Percentiles rank a stretch among this genome's conserved stretches.
phyloP scores from a whole-genome alignment of 2,888 invertebrate genomes.

The Chrysolina americana region DNA sequence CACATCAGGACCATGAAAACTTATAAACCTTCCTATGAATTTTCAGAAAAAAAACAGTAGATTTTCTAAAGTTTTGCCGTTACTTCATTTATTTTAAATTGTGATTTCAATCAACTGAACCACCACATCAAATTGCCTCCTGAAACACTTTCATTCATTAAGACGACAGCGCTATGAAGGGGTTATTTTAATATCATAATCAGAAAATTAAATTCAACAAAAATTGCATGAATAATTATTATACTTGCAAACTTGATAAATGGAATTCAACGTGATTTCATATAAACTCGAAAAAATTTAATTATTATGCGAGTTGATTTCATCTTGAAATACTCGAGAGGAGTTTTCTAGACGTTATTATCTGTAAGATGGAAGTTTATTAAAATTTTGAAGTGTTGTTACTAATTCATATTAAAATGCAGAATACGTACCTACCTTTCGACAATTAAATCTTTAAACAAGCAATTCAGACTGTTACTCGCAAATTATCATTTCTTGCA shows the following conservation, averaged over 20 bases:
- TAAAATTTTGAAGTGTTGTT: slow-evolving; percentile 38
- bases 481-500: neutral
- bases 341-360: slow-evolving; percentile 37
- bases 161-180: too few species aligned
- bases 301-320: slow-evolving; percentile 41
- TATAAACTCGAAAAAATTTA: slow-evolving; percentile 43
- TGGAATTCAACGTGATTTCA: slow-evolving; percentile 28
- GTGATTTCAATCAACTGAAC: too few species aligned
- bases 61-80: too few species aligned
- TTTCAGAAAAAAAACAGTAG: too few species aligned
- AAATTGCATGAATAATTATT: neutral
- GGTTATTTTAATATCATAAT: too few species aligned
- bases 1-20: too few species aligned
- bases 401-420: slow-evolving; percentile 31
- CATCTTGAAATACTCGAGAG: slow-evolving; percentile 42
- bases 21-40: too few species aligned
- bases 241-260: neutral
- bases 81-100: too few species aligned
- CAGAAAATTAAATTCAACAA: too few species aligned
- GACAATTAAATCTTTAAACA: neutral
- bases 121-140: too few species aligned
- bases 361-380: slow-evolving; percentile 41
- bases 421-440: neutral
- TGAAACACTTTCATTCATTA: too few species aligned
- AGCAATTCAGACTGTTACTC: neutral